Percentiles rank a stretch among this genome's conserved stretches.
These are phyloP conservation scores for Shargacucullia verbasci DNA, from an alignment of 2,888 invertebrate species.

Conservation along the genomic window DNA sequence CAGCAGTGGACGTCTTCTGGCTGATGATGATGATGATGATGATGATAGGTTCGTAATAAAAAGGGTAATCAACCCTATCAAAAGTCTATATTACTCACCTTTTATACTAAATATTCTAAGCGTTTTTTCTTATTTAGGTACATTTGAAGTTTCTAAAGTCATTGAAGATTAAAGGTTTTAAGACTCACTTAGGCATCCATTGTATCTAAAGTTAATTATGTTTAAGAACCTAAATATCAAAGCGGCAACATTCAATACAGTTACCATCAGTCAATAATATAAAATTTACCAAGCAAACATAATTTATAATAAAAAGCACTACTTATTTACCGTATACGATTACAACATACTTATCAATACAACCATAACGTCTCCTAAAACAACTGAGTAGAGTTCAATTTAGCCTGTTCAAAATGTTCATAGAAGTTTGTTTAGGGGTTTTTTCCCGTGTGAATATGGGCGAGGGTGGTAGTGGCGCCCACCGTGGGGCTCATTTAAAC, in stretches of 20 bases:
- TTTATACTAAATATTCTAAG: too few relatives aligned
- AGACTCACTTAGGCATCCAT: too few relatives aligned
- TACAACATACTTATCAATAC: constrained; percentile 36
- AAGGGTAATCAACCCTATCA: too few relatives aligned
- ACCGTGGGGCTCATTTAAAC: constrained; percentile 50
- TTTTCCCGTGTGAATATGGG: constrained; percentile 79
- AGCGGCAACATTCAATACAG: constrained; percentile 30
- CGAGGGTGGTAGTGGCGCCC: constrained; percentile 52
- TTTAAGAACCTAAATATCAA: background rate
- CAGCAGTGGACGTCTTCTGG: too few relatives aligned
- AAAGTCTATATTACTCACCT: too few relatives aligned
- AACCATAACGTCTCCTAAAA: constrained; percentile 15
- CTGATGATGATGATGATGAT: too few relatives aligned
- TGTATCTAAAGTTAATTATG: background rate
- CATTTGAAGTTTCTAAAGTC: too few relatives aligned
- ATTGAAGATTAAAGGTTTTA: too few relatives aligned
- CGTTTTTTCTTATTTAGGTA: too few relatives aligned
- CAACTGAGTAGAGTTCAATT: constrained; percentile 35
- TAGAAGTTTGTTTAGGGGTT: constrained; percentile 23
- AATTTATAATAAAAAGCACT: constrained; percentile 64
- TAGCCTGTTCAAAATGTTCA: constrained; percentile 21
- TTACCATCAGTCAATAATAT: constrained; percentile 47
- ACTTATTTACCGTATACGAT: constrained; percentile 64
- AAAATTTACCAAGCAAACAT: constrained; percentile 64
- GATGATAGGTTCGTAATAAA: too few relatives aligned